Conservation (phyloP, 2,888 invertebrate species). For the Acronicta psi region DNA sequence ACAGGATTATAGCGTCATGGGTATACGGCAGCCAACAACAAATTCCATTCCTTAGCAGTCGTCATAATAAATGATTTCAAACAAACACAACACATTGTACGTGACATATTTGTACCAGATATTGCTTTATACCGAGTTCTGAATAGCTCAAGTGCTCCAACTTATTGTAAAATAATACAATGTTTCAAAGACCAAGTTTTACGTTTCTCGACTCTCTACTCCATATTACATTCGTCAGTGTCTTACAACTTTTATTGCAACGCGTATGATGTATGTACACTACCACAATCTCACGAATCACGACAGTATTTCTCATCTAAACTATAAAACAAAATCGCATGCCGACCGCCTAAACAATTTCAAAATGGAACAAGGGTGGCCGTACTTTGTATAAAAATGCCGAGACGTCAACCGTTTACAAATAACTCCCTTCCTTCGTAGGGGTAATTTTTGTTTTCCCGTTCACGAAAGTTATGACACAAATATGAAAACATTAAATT, state of each 20-base stretch:
- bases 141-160: conserved; percentile 60
- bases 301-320: conserved; percentile 65
- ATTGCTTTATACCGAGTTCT: conserved; percentile 59
- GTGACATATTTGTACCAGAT: conserved; percentile 52
- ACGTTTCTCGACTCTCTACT: conserved; percentile 71
- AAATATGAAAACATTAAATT: conserved; percentile 87
- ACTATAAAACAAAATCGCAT: conserved; percentile 78
- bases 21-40: conserved; percentile 4
- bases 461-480: conserved; percentile 84
- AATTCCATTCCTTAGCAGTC: conserved; percentile 25
- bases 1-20: conserved; percentile 7
- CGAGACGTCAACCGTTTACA: conserved; percentile 85
- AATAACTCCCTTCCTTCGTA: conserved; percentile 81
- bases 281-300: conserved; percentile 71
- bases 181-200: conserved; percentile 72
- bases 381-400: conserved; percentile 84
- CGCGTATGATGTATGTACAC: conserved; percentile 77
- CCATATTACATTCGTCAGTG: conserved; percentile 84
- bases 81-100: conserved; percentile 47
- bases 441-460: conserved; percentile 83
- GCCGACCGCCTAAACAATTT: conserved; percentile 82
- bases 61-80: conserved; percentile 45
- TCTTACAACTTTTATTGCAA: conserved; percentile 85
- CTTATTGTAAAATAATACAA: conserved; percentile 74
- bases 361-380: conserved; percentile 77